Evolutionary conservation across 2,113 vertebrate genomes (phyloP).

Genomic region (Melanostigma gelatinosum): DNA sequence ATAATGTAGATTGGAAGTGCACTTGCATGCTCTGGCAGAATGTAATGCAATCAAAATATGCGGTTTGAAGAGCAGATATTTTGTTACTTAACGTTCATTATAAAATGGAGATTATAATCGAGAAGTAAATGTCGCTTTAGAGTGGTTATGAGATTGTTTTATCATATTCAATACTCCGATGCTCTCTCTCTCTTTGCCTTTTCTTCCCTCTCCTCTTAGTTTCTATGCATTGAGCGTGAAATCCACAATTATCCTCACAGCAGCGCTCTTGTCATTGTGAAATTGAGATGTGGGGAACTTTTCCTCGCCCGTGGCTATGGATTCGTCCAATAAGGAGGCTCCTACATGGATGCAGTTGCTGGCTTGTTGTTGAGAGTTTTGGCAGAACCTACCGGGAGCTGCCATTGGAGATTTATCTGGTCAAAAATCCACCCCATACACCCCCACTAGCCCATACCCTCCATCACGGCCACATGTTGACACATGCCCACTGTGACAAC

Average conservation of each 20-base stretch:
- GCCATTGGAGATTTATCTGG: slow-evolving; percentile 57
- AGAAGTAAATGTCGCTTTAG: slow-evolving; percentile 60
- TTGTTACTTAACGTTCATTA: slow-evolving; percentile 47
- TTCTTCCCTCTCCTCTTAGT: not conserved
- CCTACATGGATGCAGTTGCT: slow-evolving; percentile 16
- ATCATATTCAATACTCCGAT: slow-evolving; percentile 52
- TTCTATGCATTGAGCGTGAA: slow-evolving; percentile 37
- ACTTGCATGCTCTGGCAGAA: slow-evolving; percentile 49
- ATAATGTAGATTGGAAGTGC: slow-evolving; percentile 54
- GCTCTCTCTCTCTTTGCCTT: not conserved
- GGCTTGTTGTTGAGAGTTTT: slow-evolving; percentile 54
- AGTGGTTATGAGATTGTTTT: slow-evolving; percentile 51
- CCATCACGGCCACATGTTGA: slow-evolving; percentile 69
- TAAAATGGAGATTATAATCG: slow-evolving; percentile 56
- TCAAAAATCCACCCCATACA: slow-evolving; percentile 37
- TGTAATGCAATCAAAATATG: slow-evolving; percentile 60
- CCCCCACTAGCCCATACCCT: slow-evolving; percentile 33
- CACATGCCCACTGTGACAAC: slow-evolving; percentile 67
- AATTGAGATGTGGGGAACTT: slow-evolving; percentile 51
- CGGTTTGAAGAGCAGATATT: slow-evolving; percentile 22
- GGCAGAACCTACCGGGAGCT: slow-evolving; percentile 56
- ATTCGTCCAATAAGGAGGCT: slow-evolving; percentile 38
- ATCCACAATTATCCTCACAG: slow-evolving; percentile 64
- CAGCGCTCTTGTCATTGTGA: slow-evolving; percentile 51
- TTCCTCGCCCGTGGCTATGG: slow-evolving; percentile 31